Base-by-base conservation (phyloP, 2,888 invertebrate species). In the Acanthococcus lagerstroemiae region DNA sequence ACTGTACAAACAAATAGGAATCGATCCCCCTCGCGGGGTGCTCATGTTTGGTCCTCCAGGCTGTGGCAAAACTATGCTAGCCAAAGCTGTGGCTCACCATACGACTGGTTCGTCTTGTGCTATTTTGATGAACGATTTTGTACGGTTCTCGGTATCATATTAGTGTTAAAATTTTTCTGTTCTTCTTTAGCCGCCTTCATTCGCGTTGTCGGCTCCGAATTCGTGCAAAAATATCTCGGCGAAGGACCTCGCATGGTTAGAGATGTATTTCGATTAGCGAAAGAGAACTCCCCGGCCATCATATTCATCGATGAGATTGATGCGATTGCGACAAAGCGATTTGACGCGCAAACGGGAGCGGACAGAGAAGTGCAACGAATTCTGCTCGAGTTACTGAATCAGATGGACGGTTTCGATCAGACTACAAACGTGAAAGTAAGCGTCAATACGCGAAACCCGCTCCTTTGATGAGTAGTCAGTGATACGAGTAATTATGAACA, bases 291-390 rank as follows among this genome's bases (percentile, higher is more conserved):
- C 1, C 99, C 99, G 1, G 96, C 97, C 1, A 99, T 99, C 72
- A 99, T 99, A 72, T 99, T 99, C 77, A 99, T 99, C 74, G 99
- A 99, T 79, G 99, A 99, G 80, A 99, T 99, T 73, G 99, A 99
- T 78, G 99, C 99, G 44, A 99, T 99, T 72, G 99, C 97, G 12
- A 99, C 99, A 4, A 99, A 99, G 78, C 84, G 97, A 74, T 95
- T 97, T 77, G 96, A 97, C 79, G 96, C 96, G 2, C 96, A 97
- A 78, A 97, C 96, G 69, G 96, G 96, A 73, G 96, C 95, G 60
- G 96, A 97, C 81, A 83, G 96, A 73, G 96, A 99, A 78, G 97
- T 99, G 0, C 99, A 99, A 76, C 85, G 99, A 78, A 99, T 99
- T 77, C 79, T 99, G 26, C 80, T 99, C 21, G 99, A 99, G 75